Evolutionary conservation across 2,888 invertebrate genomes (phyloP).

Genomic region (Ariolimax columbianus): DNA sequence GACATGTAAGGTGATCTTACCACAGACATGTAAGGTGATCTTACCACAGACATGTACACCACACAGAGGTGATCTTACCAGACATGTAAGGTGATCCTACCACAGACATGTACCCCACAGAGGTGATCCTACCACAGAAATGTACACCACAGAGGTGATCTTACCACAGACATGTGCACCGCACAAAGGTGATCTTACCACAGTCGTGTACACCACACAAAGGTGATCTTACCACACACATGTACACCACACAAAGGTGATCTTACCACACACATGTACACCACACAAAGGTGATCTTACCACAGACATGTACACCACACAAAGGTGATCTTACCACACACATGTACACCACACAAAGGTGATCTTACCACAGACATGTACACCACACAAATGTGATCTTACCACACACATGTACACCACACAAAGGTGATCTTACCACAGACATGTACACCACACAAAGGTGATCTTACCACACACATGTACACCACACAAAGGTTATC

Average conservation of each 20-base stretch:
- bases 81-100: not conserved
- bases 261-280: not conserved
- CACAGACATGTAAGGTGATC: too few relatives aligned
- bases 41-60: too few relatives aligned
- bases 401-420: not conserved
- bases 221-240: too few relatives aligned
- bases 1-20: too few relatives aligned
- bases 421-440: not conserved
- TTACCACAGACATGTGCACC: not conserved
- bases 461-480: not conserved
- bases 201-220: too few relatives aligned
- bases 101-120: not conserved
- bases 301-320: too few relatives aligned
- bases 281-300: not conserved
- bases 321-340: too few relatives aligned
- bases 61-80: too few relatives aligned
- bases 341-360: too few relatives aligned
- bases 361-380: too few relatives aligned
- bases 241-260: not conserved
- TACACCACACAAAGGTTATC: not conserved
- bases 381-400: too few relatives aligned
- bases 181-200: not conserved
- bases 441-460: not conserved
- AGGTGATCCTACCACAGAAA: not conserved
- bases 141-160: not conserved